Percentiles rank a stretch among this genome's conserved stretches.
Evolutionary conservation across 30 jellyfish, hydroid and myxozoan species (phyloP).

Genomic region (Pelagia noctiluca): DNA sequence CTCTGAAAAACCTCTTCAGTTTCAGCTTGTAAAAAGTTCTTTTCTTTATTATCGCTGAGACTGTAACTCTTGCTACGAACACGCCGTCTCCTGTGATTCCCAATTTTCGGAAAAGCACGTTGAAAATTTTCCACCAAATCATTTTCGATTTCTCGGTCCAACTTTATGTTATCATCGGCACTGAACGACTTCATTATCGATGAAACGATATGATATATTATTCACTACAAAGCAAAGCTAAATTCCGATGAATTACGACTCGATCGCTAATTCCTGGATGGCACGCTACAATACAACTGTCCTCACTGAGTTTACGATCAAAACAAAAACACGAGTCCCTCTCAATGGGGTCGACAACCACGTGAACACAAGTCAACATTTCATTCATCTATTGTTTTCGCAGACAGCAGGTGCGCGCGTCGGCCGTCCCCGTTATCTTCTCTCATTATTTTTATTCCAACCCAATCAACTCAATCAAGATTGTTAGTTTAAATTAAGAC

Average conservation of each 20-base stretch:
- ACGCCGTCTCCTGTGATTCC: neutral
- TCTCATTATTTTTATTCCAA: no score
- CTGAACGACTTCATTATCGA: neutral
- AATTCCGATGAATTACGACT: no score
- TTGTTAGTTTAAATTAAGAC: no score
- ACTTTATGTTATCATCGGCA: neutral
- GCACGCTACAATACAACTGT: constrained; percentile 4
- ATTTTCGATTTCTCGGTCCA: constrained; percentile 2
- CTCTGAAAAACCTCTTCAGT: neutral
- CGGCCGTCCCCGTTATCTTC: no score
- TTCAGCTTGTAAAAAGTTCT: neutral
- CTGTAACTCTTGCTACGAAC: constrained; percentile 1
- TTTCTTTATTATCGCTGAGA: neutral
- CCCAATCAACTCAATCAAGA: no score
- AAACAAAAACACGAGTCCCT: constrained; percentile 52
- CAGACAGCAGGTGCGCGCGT: constrained; percentile 10
- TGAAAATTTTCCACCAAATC: constrained; percentile 1
- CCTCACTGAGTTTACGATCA: constrained; percentile 14
- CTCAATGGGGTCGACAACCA: constrained; percentile 56
- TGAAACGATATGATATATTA: no score
- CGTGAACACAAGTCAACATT: constrained; percentile 50
- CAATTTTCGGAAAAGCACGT: constrained; percentile 9
- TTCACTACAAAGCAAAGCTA: no score
- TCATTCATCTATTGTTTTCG: neutral
- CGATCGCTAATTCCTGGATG: no score